Evolutionary conservation across 1,140 invertebrate species (phyloP).

Genomic region (Drosophila pectinifera): DNA sequence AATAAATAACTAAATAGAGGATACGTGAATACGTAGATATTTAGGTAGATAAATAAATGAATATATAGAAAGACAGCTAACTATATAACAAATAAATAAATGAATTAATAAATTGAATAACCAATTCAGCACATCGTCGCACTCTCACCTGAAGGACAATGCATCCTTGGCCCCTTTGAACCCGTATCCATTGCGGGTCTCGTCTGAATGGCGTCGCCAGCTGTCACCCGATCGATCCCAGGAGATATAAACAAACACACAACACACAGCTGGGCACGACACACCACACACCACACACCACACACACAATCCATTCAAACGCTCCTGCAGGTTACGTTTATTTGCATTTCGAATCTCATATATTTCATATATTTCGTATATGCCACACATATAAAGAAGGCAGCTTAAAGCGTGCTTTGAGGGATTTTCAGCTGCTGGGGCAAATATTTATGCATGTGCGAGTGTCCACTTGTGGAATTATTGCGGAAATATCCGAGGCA

Average conservation of each 20-base stretch:
- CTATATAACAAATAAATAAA: no score
- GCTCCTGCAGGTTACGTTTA: constrained; percentile 3
- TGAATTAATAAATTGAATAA: neutral
- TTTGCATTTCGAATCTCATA: constrained; percentile 14
- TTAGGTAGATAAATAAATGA: no score
- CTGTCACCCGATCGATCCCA: constrained; percentile 22
- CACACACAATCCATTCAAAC: constrained; percentile 7
- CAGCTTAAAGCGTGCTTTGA: constrained; percentile 21
- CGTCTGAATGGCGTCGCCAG: constrained; percentile 19
- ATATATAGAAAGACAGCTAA: no score
- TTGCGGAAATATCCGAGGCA: constrained; percentile 20
- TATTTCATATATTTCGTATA: neutral
- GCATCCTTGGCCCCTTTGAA: neutral
- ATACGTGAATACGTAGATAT: no score
- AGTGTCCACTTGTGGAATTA: constrained; percentile 31
- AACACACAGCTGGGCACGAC: no score
- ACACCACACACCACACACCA: neutral
- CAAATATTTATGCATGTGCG: constrained; percentile 13
- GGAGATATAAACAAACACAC: constrained; percentile 10
- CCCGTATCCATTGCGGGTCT: constrained; percentile 3
- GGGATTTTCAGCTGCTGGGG: constrained; percentile 1
- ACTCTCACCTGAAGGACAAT: neutral
- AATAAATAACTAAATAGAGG: no score
- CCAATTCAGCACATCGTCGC: neutral
- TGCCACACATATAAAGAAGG: neutral